phyloP scores from a whole-genome alignment of 2,888 invertebrate genomes.

The Phortica magna region DNA sequence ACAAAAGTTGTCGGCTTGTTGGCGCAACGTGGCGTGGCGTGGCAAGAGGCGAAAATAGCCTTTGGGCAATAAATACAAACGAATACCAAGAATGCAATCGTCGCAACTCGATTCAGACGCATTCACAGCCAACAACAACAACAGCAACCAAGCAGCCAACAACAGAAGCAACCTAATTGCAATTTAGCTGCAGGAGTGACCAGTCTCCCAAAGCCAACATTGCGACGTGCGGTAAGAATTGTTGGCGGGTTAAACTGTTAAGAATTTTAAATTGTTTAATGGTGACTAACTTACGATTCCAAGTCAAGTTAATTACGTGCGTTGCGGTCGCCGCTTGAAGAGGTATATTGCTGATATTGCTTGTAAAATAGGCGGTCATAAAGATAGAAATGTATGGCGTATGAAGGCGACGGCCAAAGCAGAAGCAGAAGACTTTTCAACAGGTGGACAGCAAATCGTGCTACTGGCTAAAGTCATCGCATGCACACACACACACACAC shows the following conservation, averaged over 20 bases:
- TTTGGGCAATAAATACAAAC: slow-evolving; percentile 69
- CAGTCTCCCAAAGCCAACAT: slow-evolving; percentile 9
- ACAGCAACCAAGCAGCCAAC: slow-evolving; percentile 68
- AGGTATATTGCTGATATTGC: slow-evolving; percentile 68
- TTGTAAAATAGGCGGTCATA: slow-evolving; percentile 47
- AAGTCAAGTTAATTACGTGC: slow-evolving; percentile 69
- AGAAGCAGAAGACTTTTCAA: slow-evolving; percentile 15
- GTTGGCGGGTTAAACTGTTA: slow-evolving; percentile 55
- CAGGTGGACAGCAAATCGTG: slow-evolving; percentile 45
- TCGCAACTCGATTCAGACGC: slow-evolving; percentile 51
- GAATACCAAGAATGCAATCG: slow-evolving; percentile 46
- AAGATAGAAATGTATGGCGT: slow-evolving; percentile 61
- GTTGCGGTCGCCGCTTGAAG: slow-evolving; percentile 42
- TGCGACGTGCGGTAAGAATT: not conserved
- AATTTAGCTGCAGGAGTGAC: slow-evolving; percentile 66
- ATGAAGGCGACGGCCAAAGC: not conserved
- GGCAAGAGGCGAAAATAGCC: slow-evolving; percentile 60
- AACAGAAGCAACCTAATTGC: slow-evolving; percentile 76
- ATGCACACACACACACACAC: too few species aligned
- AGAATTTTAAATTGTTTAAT: slow-evolving; percentile 73
- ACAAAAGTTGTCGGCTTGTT: not conserved
- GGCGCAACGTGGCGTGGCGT: not conserved
- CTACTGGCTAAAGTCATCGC: not conserved
- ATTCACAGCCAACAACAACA: slow-evolving; percentile 55
- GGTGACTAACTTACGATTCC: slow-evolving; percentile 73